These are phyloP conservation scores for Mobula hypostoma DNA, from an alignment of 2,113 vertebrate genomes.

Conservation along the genomic window DNA sequence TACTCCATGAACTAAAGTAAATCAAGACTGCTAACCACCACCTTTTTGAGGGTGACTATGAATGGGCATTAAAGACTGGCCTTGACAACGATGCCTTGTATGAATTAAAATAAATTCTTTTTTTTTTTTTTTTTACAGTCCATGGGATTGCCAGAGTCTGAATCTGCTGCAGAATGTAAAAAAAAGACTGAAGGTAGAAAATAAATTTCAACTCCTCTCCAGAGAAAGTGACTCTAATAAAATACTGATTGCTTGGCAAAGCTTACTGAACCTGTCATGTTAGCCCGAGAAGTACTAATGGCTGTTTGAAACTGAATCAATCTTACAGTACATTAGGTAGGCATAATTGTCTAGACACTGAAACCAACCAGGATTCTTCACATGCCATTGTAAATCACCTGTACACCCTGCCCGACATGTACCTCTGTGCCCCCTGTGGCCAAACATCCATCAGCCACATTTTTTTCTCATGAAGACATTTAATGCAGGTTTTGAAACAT, in stretches of 20 bases:
- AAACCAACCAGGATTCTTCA: background rate
- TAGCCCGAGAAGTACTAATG: background rate
- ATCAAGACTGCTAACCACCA: no score
- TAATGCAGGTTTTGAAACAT: background rate
- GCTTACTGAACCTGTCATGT: background rate
- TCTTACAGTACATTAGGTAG: background rate
- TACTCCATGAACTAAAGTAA: no score
- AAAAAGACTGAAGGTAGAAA: background rate
- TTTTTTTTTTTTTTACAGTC: no score
- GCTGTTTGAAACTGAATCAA: slow-evolving; percentile 2
- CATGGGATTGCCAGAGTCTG: background rate
- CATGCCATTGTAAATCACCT: background rate
- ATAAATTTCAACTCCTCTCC: background rate
- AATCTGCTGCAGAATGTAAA: background rate
- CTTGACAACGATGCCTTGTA: no score
- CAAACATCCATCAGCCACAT: background rate
- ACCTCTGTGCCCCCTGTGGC: background rate
- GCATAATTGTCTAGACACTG: background rate
- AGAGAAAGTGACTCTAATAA: background rate
- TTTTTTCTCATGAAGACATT: background rate
- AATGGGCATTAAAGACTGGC: no score
- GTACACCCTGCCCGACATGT: background rate
- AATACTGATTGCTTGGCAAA: background rate
- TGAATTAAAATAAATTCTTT: no score
- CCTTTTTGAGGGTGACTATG: no score